A percentile compares a stretch with the other conserved stretches of the same genome.
Evolutionary conservation across 1,140 invertebrate species (phyloP).

Genomic region (Drosophila arawakana): DNA sequence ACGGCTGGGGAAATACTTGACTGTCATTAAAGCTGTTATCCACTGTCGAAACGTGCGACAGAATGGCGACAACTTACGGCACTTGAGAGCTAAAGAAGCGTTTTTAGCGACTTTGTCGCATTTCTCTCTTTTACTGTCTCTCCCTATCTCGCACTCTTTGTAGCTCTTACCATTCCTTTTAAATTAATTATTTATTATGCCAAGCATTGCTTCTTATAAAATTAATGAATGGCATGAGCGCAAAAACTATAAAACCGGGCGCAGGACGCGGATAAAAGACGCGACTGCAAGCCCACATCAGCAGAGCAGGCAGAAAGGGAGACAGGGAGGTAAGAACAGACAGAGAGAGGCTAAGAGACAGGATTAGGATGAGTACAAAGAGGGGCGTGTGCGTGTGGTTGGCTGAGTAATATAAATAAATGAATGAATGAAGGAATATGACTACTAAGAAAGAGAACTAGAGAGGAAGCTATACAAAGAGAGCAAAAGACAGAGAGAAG

Average conservation of each 20-base stretch:
- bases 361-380: constrained; percentile 32
- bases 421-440: constrained; percentile 66
- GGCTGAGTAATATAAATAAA: constrained; percentile 75
- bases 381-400: constrained; percentile 66
- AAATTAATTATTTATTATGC: constrained; percentile 82
- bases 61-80: constrained; percentile 33
- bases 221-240: constrained; percentile 77
- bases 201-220: constrained; percentile 75
- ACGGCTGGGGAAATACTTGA: background rate
- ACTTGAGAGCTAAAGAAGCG: constrained; percentile 3
- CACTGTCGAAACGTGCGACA: constrained; percentile 37
- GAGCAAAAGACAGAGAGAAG: constrained; percentile 3
- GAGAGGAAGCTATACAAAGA: background rate
- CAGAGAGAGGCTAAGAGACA: constrained; percentile 29
- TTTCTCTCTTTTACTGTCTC: constrained; percentile 2
- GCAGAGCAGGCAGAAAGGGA: background rate
- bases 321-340: background rate
- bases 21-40: constrained; percentile 28
- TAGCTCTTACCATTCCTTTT: constrained; percentile 46
- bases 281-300: constrained; percentile 20
- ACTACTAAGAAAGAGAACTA: background rate
- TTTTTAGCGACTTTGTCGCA: constrained; percentile 35
- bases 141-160: no score
- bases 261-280: constrained; percentile 41
- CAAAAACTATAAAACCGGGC: constrained; percentile 66